A percentile compares a stretch with the other conserved stretches of the same genome.
Conservation (phyloP, 2,113 vertebrate species). For the Psittacus erithacus region DNA sequence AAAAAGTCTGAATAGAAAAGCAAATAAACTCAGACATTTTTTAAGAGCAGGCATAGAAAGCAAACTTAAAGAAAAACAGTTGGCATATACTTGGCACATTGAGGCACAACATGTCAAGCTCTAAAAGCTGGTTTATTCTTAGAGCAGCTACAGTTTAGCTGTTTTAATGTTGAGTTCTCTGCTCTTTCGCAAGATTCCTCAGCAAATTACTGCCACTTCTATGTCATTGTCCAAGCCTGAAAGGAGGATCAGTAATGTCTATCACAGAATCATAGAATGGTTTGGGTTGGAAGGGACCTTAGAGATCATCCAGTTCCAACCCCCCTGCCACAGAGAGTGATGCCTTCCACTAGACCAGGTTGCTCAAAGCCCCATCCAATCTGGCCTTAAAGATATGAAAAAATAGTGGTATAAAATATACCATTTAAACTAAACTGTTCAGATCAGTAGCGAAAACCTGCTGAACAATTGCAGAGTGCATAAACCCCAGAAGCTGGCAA, state of each 20-base stretch:
- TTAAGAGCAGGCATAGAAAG: not conserved
- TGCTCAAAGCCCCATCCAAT: not conserved
- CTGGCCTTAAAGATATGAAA: not conserved
- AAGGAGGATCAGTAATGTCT: not conserved
- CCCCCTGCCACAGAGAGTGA: not conserved
- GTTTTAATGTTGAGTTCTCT: not conserved
- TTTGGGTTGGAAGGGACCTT: not conserved
- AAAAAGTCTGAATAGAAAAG: not conserved
- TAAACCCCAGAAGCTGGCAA: not conserved
- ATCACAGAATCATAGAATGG: not conserved
- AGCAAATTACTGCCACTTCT: not conserved
- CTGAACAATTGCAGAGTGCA: not conserved
- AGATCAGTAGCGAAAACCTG: not conserved
- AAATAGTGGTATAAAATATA: not conserved
- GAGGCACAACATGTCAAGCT: not conserved
- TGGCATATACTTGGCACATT: not conserved
- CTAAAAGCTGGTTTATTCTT: not conserved
- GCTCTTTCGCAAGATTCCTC: not conserved
- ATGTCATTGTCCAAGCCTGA: not conserved
- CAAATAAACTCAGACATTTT: not conserved
- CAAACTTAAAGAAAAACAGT: not conserved
- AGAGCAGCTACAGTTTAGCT: not conserved
- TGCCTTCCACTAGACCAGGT: not conserved
- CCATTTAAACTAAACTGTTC: not conserved
- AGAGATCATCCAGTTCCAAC: not conserved